A percentile compares a stretch with the other conserved stretches of the same genome.
Conservation (phyloP, 2,888 invertebrate genomes). For the Oxyteleia sp. region DNA sequence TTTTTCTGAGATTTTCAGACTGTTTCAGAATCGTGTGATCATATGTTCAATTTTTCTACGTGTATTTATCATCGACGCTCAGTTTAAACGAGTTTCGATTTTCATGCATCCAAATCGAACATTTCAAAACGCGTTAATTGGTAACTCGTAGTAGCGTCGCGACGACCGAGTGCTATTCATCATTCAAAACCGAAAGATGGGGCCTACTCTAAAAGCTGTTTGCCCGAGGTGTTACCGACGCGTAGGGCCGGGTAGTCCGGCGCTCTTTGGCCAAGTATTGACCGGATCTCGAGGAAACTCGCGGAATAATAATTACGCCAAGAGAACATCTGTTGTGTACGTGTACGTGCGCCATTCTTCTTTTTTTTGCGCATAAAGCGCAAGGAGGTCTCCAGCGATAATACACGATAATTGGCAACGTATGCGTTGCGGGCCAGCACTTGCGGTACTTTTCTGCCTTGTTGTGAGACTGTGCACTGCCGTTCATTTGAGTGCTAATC, state of each 20-base stretch:
- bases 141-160: constrained; percentile 80
- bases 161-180: constrained; percentile 84
- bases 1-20: too few relatives aligned
- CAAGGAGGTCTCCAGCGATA: constrained; percentile 82
- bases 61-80: constrained; percentile 13
- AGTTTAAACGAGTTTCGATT: constrained; percentile 40
- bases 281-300: constrained; percentile 53
- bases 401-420: constrained; percentile 85
- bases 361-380: constrained; percentile 75
- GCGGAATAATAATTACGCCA: constrained; percentile 65
- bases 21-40: too few relatives aligned
- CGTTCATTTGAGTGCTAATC: constrained; percentile 57
- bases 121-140: constrained; percentile 81
- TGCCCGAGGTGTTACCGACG: constrained; percentile 82
- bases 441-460: constrained; percentile 67
- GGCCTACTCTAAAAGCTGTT: constrained; percentile 85
- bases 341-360: constrained; percentile 25
- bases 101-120: constrained; percentile 68
- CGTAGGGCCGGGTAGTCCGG: constrained; percentile 75
- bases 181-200: constrained; percentile 85
- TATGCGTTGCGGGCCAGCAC: constrained; percentile 68
- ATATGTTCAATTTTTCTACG: too few relatives aligned
- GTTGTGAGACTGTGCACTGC: constrained; percentile 64
- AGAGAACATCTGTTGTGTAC: constrained; percentile 29
- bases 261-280: constrained; percentile 57